Base-by-base conservation (phyloP, 2,888 invertebrate species). In the Xestia rhomboidea region DNA sequence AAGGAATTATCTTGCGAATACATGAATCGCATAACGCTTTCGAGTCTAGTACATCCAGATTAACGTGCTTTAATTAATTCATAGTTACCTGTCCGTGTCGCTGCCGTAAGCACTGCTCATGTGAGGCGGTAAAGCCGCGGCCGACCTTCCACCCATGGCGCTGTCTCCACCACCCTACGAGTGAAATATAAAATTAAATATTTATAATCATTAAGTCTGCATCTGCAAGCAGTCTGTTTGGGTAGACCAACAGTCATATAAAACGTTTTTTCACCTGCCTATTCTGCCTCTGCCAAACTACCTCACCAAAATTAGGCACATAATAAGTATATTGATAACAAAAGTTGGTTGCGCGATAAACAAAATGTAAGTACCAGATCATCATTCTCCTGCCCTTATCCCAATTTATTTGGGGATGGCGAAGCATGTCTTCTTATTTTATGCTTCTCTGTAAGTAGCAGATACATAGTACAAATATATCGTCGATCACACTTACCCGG, bases 11-110 rank as follows among this genome's bases (percentile, higher is more conserved):
- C 51, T 54, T 54, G 10, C 51, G n/a, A 54, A 54, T n/a, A 51
- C 24, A 51, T 24, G 10, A 24, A 51, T 3, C 8, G 10, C 10
- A 24, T 44, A 44, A 0, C 44, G 44, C 44, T 46, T 46, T 46
- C 46, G 5, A 46, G 46, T 46, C 46, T 46, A 46, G 46, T 46
- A 46, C 7, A 62, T 62, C 21, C n/a, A 54, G 11, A 11, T 57
- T 30, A 6, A 57, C 34, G 6, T 44, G 3, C 2, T 51, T 41
- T 24, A n/a, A 51, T 51, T 44, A 8, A 30, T 63, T 38, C 0
- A 46, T 64, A 68, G 41, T 72, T 89, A 95, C 96, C 94, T 96
- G 86, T 96, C 96, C 66, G 95, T 96, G 73, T 96, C 96, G 85
- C 96, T 96, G 68, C 93, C 95, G 73, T 95, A 96, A 51, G 92